Percentiles rank a stretch among this genome's conserved stretches.
Evolutionary conservation across 2,797 vertebrate species (phyloP).

Genomic region (Orientallactaga sibirica): DNA sequence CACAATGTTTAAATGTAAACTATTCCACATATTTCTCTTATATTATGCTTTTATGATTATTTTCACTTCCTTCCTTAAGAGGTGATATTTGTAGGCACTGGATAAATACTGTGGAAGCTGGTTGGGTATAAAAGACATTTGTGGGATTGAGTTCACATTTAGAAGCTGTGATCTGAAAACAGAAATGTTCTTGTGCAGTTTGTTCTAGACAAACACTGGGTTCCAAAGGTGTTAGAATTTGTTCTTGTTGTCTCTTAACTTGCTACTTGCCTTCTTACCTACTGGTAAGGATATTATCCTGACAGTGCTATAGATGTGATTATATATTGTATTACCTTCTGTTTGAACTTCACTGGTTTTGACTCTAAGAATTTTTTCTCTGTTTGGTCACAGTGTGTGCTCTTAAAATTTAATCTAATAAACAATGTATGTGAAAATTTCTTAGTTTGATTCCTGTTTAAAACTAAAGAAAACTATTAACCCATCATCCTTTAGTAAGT

Average conservation of each 20-base stretch:
- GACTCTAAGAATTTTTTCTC: neutral
- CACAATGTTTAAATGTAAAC: neutral
- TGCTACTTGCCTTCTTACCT: neutral
- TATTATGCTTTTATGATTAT: neutral
- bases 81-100: neutral
- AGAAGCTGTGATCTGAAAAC: neutral
- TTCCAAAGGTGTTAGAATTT: constrained; percentile 23
- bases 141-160: neutral
- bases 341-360: constrained; percentile 46
- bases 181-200: neutral
- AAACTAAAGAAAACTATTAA: constrained; percentile 43
- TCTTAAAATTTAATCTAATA: constrained; percentile 48
- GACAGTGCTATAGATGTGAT: neutral
- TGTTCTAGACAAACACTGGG: neutral
- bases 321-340: constrained; percentile 27
- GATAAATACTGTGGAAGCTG: neutral
- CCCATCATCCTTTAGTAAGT: neutral
- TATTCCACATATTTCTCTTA: neutral
- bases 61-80: constrained; percentile 35
- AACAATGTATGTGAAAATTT: constrained; percentile 23
- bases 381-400: neutral
- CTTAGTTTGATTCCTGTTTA: constrained; percentile 45
- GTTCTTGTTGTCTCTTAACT: neutral
- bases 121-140: constrained; percentile 20
- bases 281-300: neutral